Base-by-base conservation (phyloP, 2,797 vertebrate genomes). In the Anableps anableps region DNA sequence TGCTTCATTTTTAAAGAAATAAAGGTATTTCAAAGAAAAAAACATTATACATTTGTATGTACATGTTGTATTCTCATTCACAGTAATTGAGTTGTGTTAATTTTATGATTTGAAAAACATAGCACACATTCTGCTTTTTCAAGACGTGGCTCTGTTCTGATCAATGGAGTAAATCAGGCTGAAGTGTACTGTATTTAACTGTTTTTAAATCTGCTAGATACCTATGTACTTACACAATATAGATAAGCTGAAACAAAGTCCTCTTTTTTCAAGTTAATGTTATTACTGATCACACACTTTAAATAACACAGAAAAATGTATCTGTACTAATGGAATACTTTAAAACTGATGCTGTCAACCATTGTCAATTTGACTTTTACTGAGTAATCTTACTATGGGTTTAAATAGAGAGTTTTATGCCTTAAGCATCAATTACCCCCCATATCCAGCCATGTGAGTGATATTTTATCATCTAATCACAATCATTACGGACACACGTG, bases 401-500 rank as follows among this genome's bases (percentile, higher is more conserved):
- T 38, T 66, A 38, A 66, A 66, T 36, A 3, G 17, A n/a, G 62
- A 64, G 31, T 36, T 10, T 17, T 64, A 5, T 64, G 17, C n/a
- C 14, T 17, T 16, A 60, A 29, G 55, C 60, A 64, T 64, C 34
- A 17, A 17, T 36, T 62, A 62, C n/a, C n/a, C n/a, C n/a, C n/a
- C n/a, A n/a, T 26, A 64, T 21, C 75, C n/a, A 85, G 19, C 41
- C 41, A 74, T 68, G 55, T 47, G 51, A 21, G 62, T 76, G 34
- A 64, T 31, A 66, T 55, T 38, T 58, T 58, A 70, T 60, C 13
- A 78, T 45, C 58, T 78, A 84, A 79, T 76, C 34, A 72, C 72
- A 79, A 34, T 77, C 76, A 80, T 70, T 55, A 64, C 72, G 36
- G 34, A 47, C 16, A 71, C 29, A 47, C 3, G 31, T 38, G 48